Conservation (phyloP, 1,140 invertebrate genomes). For the Leptopilina boulardi region DNA sequence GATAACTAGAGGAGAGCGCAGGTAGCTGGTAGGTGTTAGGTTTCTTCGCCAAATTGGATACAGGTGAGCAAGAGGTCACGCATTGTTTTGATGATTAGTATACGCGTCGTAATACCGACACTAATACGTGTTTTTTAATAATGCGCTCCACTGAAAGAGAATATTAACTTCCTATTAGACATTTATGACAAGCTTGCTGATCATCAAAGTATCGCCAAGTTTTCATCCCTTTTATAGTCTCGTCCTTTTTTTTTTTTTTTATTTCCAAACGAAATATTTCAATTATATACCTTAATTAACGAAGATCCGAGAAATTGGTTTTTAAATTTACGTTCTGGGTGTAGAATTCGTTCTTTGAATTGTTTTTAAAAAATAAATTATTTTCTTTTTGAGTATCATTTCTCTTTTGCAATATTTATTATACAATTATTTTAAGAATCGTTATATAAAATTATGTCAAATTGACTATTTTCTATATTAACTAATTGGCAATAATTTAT, state of each 20-base stretch:
- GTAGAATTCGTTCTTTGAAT: too few relatives aligned
- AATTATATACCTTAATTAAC: not conserved
- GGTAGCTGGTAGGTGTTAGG: slow-evolving; percentile 54
- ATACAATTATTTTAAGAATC: too few relatives aligned
- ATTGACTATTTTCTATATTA: too few relatives aligned
- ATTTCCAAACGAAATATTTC: not conserved
- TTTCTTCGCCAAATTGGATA: slow-evolving; percentile 60
- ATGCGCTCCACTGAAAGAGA: slow-evolving; percentile 49
- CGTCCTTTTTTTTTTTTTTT: not conserved
- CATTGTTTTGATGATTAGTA: slow-evolving; percentile 65
- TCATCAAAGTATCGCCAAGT: slow-evolving; percentile 13
- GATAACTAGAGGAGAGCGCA: slow-evolving; percentile 36
- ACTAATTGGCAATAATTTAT: not conserved
- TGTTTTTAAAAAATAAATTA: too few relatives aligned
- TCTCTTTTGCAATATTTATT: too few relatives aligned
- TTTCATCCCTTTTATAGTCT: slow-evolving; percentile 27
- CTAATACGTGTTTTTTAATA: slow-evolving; percentile 62
- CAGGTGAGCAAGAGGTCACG: slow-evolving; percentile 51
- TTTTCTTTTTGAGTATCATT: too few relatives aligned
- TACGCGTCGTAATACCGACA: slow-evolving; percentile 57
- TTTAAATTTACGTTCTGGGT: too few relatives aligned
- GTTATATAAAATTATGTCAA: too few relatives aligned
- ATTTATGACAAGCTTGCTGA: slow-evolving; percentile 5
- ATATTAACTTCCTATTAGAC: slow-evolving; percentile 40
- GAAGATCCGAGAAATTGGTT: too few relatives aligned